Evolutionary conservation across 2,797 vertebrate genomes (phyloP), one percentile per base, ranked within the genome.

Genomic region (Diceros bicornis): DNA sequence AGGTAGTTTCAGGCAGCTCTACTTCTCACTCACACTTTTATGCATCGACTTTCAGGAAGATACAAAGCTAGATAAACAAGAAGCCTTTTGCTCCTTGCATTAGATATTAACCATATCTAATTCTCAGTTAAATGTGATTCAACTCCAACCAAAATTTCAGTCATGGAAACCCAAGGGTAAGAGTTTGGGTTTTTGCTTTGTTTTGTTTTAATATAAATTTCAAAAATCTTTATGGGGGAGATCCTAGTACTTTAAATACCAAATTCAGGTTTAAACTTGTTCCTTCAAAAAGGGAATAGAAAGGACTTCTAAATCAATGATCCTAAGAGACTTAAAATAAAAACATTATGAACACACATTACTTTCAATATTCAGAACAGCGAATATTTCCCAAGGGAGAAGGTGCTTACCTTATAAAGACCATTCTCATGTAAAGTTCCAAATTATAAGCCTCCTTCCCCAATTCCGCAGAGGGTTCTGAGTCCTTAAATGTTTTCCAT

Each of bases 1-100:
- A 0, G 57, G 96, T 97, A 98, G 96, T 98, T 98, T 91, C 92
- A 21, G 61, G 68, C 41, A 97, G 74, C 37, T 83, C 64, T 62
- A 77, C 97, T 98, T 97, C 89, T 92, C 77, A 83, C 25, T 97
- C 77, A 77, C 83, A 77, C 2, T 47, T 71, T 87, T 61, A 95
- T 66, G 52, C 50, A 94, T 90, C 78, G 44, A 97, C 66, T 57
- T 89, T 95, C 79, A 92, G 88, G 91, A 74, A 23, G 0, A 71
- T 52, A 69, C 50, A 97, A 75, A 89, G 86, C 59, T 64, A 86
- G 23, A 95, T 93, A 97, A 97, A 62, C 20, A 47, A 82, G n/a
- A 86, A 97, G 21, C 47, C 23, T 68, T 12, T 84, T 91, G 29
- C 3, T 47, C 64, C 10, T 72, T 89, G 16, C 59, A 64, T 91